Base-by-base conservation (phyloP, 2,113 vertebrate species). In the Chlamydotis undulata region DNA sequence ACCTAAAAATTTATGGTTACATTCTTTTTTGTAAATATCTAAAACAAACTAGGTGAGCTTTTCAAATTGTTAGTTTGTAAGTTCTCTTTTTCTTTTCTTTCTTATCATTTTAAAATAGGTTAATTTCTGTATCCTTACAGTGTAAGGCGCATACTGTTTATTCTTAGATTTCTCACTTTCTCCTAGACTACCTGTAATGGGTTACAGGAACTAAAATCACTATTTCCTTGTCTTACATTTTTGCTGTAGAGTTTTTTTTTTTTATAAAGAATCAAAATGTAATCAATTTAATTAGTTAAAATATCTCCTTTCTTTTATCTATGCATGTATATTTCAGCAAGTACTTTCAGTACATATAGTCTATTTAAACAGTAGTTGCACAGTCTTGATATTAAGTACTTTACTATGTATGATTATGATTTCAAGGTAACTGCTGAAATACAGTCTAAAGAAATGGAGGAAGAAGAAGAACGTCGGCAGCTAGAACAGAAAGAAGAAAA, bases 401-500 rank as follows among this genome's bases (percentile, higher is more conserved):
- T 91, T 60, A 56, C 65, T 89, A 25, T 78, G 76, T 69, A 5
- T 67, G 81, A 41, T 73, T 95, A 3, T 95, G 65, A 10, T 79
- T 26, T 97, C 76, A 76, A 98, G 98, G 94, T 98, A 79, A 88
- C 91, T 81, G 90, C 92, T 84, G 98, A 98, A 97, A 93, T 94
- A 81, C 96, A 96, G 15, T 92, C 92, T 60, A 96, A 77, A 87
- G 97, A 98, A 87, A 70, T 85, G 16, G 98, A 98, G 39, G 98
- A 98, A 74, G 97, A 97, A 68, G 94, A 96, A 33, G 98, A 98
- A 85, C 43, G 0, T 14, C 94, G 97, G 56, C 73, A 84, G 64
- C 39, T 60, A 65, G 96, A 97, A 19, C 33, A 83, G 14, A 98
- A 96, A 88, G 97, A 98, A 85, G 97, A 98, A 56, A 22, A 59